Conservation (phyloP, 2,888 invertebrate species). For the Sesia bembeciformis region DNA sequence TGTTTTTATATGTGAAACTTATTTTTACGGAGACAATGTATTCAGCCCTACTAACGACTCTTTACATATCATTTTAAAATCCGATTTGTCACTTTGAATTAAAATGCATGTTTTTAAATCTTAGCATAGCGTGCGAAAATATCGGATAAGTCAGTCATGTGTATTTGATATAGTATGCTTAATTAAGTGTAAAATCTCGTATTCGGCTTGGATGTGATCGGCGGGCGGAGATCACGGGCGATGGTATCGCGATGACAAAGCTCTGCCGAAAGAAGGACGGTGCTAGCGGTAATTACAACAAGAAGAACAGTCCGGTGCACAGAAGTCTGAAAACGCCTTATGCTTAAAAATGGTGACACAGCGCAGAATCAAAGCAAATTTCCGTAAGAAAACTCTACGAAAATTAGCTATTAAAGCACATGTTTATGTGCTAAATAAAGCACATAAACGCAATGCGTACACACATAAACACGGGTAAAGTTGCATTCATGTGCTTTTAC, state of each 20-base stretch:
- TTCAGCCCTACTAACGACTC: constrained; percentile 33
- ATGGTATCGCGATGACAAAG: constrained; percentile 48
- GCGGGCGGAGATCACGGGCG: constrained; percentile 33
- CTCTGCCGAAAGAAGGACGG: constrained; percentile 49
- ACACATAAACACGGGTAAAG: too few relatives aligned
- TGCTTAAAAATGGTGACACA: too few relatives aligned
- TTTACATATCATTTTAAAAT: constrained; percentile 50
- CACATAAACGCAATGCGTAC: too few relatives aligned
- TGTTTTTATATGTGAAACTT: constrained; percentile 21
- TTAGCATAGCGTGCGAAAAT: constrained; percentile 43
- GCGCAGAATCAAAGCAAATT: too few relatives aligned
- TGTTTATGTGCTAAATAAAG: too few relatives aligned
- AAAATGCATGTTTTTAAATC: constrained; percentile 31
- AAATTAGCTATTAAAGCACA: too few relatives aligned
- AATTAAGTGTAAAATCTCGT: constrained; percentile 54
- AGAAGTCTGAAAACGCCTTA: too few relatives aligned
- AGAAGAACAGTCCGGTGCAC: too few relatives aligned
- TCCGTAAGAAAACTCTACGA: too few relatives aligned
- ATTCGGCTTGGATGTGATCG: constrained; percentile 30
- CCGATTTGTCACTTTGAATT: constrained; percentile 50
- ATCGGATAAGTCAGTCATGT: neutral
- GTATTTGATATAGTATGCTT: constrained; percentile 15
- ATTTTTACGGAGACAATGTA: constrained; percentile 23
- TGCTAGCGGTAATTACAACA: constrained; percentile 45
- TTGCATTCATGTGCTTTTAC: too few relatives aligned